Evolutionary conservation across 2,797 vertebrate species (phyloP), one percentile per base, ranked within the genome.

Genomic region (Setipinna tenuifilis): DNA sequence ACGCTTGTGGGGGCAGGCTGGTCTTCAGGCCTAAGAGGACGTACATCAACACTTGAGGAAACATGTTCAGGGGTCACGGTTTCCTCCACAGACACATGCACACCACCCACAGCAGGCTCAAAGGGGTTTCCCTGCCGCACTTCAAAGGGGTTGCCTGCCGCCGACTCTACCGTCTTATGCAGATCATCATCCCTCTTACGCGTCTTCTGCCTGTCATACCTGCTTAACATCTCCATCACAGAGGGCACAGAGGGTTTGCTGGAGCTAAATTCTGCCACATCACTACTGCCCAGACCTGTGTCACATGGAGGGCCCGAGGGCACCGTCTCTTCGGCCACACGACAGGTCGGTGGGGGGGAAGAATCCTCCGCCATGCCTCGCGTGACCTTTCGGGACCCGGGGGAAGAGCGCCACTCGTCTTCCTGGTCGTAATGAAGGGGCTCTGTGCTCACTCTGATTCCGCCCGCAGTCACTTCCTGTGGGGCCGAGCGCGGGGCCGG

Each of bases 41-140:
- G 87, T 14, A 82, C 82, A n/a, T 89, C 88, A 41, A 86, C 85
- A 82, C 68, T 83, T 35, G 62, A 61, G 14, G 88, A 86, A 46
- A 88, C 87, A 46, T 85, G 35, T n/a, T 75, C 83, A 28, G 86
- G 82, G 0, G 12, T 41, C 21, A 25, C 85, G 54, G 14, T 21
- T 14, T 82, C 57, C 0, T 82, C 71, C 62, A 57, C 78, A 19
- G 28, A 58, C 19, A 5, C 41, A 19, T 44, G 59, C 25, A 19
- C 57, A 41, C 50, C 86, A 44, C 44, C 71, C 54, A 21, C 81
- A 82, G 50, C 50, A 10, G 31, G 17, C 17, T 7, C 71, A 44
- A 78, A 78, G 71, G 71, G 71, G 35, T 78, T 44, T 41, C 71
- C 71, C 35, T 44, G 71, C 16, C 2, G 35, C 7, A 7, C 0